A percentile compares a stretch with the other conserved stretches of the same genome.
Evolutionary conservation across 2,797 vertebrate genomes (phyloP).

Genomic region (Rachycentron canadum): DNA sequence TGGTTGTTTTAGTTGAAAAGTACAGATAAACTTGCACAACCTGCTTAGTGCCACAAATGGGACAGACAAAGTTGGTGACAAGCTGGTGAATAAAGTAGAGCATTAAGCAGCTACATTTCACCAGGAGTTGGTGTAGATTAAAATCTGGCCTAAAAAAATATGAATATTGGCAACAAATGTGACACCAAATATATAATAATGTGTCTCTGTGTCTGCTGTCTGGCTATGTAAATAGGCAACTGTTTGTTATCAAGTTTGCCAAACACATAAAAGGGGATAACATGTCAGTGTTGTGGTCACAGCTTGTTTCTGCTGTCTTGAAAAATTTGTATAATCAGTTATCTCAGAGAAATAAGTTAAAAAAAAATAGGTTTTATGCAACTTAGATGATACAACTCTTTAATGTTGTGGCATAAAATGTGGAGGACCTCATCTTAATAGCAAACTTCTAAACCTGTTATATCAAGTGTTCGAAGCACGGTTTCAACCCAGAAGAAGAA

Average conservation of each 20-base stretch:
- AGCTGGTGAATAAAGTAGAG: neutral
- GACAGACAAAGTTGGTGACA: neutral
- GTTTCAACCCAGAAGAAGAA: constrained; percentile 22
- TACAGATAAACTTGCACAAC: neutral
- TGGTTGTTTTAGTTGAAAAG: neutral
- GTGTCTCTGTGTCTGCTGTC: neutral
- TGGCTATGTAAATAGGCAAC: neutral
- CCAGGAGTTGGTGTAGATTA: neutral
- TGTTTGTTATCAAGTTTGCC: neutral
- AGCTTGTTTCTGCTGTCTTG: neutral
- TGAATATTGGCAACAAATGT: neutral
- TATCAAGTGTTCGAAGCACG: neutral
- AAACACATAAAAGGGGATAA: neutral
- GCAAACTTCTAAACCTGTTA: neutral
- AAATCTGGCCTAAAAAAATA: neutral
- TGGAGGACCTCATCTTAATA: neutral
- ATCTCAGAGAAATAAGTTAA: neutral
- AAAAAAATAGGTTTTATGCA: neutral
- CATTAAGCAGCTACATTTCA: neutral
- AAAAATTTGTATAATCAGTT: neutral
- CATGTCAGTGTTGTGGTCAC: neutral
- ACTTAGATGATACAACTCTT: neutral
- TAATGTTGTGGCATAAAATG: constrained; percentile 7
- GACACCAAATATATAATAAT: neutral
- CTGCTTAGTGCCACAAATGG: neutral